A percentile compares a stretch with the other conserved stretches of the same genome.
Conservation (phyloP, 2,113 vertebrate species). For the Microtus pennsylvanicus region DNA sequence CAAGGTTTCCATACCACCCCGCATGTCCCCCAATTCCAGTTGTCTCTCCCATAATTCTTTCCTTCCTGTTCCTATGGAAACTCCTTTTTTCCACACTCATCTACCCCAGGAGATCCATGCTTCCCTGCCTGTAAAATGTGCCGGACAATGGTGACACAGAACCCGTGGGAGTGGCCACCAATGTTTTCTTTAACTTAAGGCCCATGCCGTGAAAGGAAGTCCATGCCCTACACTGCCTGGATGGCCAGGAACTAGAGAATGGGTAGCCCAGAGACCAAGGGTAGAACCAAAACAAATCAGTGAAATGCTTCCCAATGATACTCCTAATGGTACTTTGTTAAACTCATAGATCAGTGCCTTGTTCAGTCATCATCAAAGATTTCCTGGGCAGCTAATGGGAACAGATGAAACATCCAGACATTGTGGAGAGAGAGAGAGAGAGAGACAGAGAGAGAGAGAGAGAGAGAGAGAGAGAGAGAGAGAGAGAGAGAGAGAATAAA, state of each 20-base stretch:
- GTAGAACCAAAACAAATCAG: neutral
- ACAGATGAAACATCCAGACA: no score
- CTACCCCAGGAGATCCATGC: fast-evolving
- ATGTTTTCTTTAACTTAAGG: neutral
- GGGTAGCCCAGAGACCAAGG: no score
- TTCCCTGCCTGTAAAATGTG: neutral
- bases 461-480: no score
- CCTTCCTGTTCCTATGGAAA: no score
- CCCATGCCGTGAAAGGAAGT: neutral
- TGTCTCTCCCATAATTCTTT: neutral
- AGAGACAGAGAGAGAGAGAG: no score
- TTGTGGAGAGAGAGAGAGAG: neutral
- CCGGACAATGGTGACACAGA: neutral
- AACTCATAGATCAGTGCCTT: neutral
- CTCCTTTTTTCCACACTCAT: neutral
- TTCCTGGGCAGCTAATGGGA: neutral
- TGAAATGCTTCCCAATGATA: neutral
- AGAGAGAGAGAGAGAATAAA: neutral
- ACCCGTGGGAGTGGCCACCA: neutral
- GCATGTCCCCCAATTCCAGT: neutral
- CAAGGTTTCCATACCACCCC: neutral
- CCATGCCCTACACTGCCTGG: neutral
- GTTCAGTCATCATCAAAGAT: no score
- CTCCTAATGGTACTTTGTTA: neutral
- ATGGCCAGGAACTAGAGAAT: neutral